Evolutionary conservation across 2,888 invertebrate species (phyloP).

Genomic region (Cantharis rustica): DNA sequence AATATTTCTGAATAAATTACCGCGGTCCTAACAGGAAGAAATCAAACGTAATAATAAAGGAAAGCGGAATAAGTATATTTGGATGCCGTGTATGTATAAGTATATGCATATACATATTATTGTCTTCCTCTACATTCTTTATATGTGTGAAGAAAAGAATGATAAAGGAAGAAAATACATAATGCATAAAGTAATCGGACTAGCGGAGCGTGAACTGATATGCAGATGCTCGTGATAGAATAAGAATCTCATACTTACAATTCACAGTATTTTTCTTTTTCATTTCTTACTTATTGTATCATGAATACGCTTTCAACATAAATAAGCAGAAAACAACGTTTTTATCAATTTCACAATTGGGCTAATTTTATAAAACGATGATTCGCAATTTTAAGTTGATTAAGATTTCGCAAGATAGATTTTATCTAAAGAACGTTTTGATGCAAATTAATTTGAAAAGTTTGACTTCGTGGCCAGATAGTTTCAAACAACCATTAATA

Average conservation of each 20-base stretch:
- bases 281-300: not conserved
- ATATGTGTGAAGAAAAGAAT: conserved; percentile 9
- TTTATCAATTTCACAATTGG: not conserved
- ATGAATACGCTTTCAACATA: not conserved
- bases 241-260: conserved; percentile 13
- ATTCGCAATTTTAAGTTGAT: not conserved
- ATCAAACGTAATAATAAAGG: not conserved
- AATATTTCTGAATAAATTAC: not conserved
- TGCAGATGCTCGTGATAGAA: conserved; percentile 34
- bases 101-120: not conserved
- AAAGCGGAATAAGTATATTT: not conserved
- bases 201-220: conserved; percentile 38
- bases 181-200: conserved; percentile 39
- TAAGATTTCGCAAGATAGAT: conserved; percentile 1
- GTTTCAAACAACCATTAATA: conserved; percentile 35
- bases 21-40: not conserved
- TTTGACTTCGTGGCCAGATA: conserved; percentile 30
- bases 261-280: not conserved
- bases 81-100: not conserved
- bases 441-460: conserved; percentile 28
- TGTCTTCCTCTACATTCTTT: not conserved
- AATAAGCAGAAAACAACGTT: not conserved
- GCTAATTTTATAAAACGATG: not conserved
- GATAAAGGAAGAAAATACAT: conserved; percentile 33
- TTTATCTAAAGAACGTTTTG: conserved; percentile 20